phyloP scores from a whole-genome alignment of 2,113 vertebrate genomes.

The Phylloscopus trochilus region DNA sequence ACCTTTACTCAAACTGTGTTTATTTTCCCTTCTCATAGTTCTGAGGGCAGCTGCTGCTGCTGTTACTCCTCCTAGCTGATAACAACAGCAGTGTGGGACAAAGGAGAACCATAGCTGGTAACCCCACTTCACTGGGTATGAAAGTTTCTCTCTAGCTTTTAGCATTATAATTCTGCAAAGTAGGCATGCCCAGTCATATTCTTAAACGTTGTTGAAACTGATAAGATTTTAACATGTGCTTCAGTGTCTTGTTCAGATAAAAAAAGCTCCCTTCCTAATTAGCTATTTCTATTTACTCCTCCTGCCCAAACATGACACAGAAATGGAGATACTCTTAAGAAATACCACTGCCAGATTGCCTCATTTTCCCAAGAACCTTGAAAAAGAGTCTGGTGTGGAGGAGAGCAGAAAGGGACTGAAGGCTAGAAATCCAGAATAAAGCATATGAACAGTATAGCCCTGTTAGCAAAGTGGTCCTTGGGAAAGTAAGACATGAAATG shows the following conservation, averaged over 20 bases:
- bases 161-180: not conserved
- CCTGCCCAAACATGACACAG: not conserved
- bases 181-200: not conserved
- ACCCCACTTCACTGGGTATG: rapidly evolving
- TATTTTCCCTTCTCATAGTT: not conserved
- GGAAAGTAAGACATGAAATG: not conserved
- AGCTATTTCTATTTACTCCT: not conserved
- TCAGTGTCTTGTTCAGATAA: not conserved
- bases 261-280: not conserved
- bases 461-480: not conserved
- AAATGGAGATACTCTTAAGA: not conserved
- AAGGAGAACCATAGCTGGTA: not conserved
- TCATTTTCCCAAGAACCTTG: not conserved
- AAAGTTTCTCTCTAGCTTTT: not conserved
- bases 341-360: not conserved
- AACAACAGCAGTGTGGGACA: not conserved
- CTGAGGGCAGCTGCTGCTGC: rapidly evolving
- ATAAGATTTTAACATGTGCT: not conserved
- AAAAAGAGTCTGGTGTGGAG: not conserved
- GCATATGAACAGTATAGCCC: not conserved
- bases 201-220: not conserved
- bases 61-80: not conserved
- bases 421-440: not conserved
- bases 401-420: not conserved
- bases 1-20: not conserved